Evolutionary conservation across 2,113 vertebrate genomes (phyloP).

Genomic region (Lutjanus erythropterus): DNA sequence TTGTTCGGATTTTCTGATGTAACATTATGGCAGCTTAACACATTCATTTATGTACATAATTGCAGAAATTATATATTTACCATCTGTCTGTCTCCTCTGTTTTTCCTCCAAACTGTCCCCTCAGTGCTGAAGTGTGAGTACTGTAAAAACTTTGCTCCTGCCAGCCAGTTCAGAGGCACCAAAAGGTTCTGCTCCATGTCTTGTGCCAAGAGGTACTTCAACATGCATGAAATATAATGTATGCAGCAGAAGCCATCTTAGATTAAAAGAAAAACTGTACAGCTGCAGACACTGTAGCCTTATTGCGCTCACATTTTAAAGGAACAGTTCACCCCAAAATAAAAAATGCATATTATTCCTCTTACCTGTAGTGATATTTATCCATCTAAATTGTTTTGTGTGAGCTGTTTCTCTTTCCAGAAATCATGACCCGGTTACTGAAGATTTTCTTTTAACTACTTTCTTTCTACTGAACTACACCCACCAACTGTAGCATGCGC

Average conservation of each 20-base stretch:
- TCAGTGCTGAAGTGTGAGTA: slow-evolving; percentile 95
- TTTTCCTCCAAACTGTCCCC: slow-evolving; percentile 4
- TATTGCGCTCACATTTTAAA: background rate
- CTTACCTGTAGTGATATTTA: no score
- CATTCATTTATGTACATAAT: background rate
- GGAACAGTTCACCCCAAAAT: background rate
- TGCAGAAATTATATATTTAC: fast-evolving
- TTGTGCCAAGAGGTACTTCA: slow-evolving; percentile 95
- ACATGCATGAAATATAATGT: slow-evolving; percentile 47
- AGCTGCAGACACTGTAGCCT: background rate
- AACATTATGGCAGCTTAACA: background rate
- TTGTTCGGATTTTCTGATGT: background rate
- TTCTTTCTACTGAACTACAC: no score
- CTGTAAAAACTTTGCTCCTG: slow-evolving; percentile 93
- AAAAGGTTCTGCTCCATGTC: slow-evolving; percentile 98
- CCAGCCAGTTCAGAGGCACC: slow-evolving; percentile 93
- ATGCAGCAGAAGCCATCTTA: slow-evolving; percentile 17
- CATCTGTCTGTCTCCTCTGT: slow-evolving; percentile 8
- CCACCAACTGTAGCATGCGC: no score
- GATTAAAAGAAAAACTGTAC: background rate
- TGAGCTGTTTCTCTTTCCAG: no score
- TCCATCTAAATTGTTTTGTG: no score
- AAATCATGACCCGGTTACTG: no score
- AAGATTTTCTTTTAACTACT: no score
- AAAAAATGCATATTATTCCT: no score